These are phyloP conservation scores for Apodemia zela DNA, from an alignment of 2,888 invertebrate species.

Conservation along the genomic window DNA sequence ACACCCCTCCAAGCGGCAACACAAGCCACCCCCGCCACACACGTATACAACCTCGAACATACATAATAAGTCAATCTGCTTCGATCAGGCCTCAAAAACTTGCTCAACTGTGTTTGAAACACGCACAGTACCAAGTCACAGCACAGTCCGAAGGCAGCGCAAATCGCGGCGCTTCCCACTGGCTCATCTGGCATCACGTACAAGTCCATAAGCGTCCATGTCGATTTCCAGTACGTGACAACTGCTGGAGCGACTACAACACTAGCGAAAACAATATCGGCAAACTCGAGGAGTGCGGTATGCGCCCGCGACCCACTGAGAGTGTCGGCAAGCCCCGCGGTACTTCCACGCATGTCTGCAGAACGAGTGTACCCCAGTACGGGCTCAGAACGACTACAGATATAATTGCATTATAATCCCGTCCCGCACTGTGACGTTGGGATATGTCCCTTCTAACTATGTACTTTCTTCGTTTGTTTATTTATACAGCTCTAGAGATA, in stretches of 20 bases:
- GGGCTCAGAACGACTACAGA: conserved; percentile 49
- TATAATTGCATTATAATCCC: conserved; percentile 70
- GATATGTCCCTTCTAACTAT: conserved; percentile 34
- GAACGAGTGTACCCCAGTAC: conserved; percentile 50
- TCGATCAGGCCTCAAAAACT: conserved; percentile 82
- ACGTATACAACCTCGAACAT: conserved; percentile 87
- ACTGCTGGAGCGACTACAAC: conserved; percentile 89
- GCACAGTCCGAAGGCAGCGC: conserved; percentile 84
- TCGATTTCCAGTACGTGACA: conserved; percentile 92
- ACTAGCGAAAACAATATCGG: conserved; percentile 87
- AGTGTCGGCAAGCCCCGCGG: conserved; percentile 83
- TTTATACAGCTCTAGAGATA: conserved; percentile 20
- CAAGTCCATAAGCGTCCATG: conserved; percentile 89
- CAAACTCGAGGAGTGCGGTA: conserved; percentile 80
- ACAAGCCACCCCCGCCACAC: conserved; percentile 87
- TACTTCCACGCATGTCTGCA: conserved; percentile 83
- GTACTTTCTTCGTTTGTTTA: conserved; percentile 32
- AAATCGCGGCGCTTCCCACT: conserved; percentile 83
- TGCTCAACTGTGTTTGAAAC: conserved; percentile 82
- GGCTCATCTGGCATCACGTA: conserved; percentile 84
- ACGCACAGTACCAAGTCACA: conserved; percentile 86
- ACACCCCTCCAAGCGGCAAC: conserved; percentile 94
- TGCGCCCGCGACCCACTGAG: conserved; percentile 75
- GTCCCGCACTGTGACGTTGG: conserved; percentile 46
- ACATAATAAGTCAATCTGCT: conserved; percentile 85